phyloP scores from a whole-genome alignment of 2,888 invertebrate genomes.

The Callinectes sapidus region DNA sequence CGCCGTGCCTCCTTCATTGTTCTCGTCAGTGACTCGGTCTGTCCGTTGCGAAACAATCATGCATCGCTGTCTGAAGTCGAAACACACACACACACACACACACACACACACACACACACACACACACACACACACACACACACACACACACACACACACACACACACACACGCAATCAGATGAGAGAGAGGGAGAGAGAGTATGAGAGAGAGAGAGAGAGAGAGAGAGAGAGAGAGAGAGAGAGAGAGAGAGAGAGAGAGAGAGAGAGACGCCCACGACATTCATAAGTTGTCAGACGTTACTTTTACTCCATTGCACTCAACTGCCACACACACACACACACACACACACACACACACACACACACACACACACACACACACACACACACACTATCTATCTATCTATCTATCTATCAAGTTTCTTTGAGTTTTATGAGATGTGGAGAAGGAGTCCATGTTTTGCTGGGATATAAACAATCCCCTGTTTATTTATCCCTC shows the following conservation, averaged over 20 bases:
- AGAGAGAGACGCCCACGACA: background rate
- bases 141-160: too few relatives aligned
- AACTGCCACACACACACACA: background rate
- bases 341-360: too few relatives aligned
- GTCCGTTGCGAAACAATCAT: too few relatives aligned
- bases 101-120: conserved; percentile 26
- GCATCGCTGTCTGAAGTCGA: too few relatives aligned
- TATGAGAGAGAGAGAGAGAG: too few relatives aligned
- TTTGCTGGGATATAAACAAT: background rate
- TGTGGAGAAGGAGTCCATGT: background rate
- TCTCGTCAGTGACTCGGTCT: too few relatives aligned
- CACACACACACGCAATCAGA: too few relatives aligned
- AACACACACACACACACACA: too few relatives aligned
- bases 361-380: too few relatives aligned
- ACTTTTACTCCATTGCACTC: background rate
- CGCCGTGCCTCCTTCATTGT: too few relatives aligned
- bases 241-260: too few relatives aligned
- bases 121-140: conserved; percentile 40
- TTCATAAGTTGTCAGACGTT: background rate
- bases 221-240: background rate
- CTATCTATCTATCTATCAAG: background rate
- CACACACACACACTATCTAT: background rate
- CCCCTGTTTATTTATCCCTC: background rate
- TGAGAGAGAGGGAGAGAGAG: too few relatives aligned
- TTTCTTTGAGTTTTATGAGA: background rate